Percentiles rank a stretch among this genome's conserved stretches.
Conservation (phyloP, 2,888 invertebrate genomes). For the Cataglyphis altisquamis region DNA sequence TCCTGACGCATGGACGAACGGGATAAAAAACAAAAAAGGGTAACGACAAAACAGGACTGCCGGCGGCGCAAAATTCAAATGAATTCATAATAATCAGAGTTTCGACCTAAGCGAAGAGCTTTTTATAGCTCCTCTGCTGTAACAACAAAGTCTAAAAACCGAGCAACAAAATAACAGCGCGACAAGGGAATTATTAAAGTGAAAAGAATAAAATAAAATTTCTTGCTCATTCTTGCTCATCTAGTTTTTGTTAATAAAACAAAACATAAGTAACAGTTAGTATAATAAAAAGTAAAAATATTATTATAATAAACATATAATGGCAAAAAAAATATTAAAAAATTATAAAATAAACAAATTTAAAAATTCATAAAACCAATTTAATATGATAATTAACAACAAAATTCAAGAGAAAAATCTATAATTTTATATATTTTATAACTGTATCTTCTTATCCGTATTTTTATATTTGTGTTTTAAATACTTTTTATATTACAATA, state of each 20-base stretch:
- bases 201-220: conserved; percentile 1
- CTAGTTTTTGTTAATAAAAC: not conserved
- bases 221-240: not conserved
- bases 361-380: not conserved
- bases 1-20: conserved; percentile 35
- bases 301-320: not conserved
- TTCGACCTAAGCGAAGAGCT: conserved; percentile 29
- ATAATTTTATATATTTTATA: not conserved
- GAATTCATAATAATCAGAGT: conserved; percentile 61
- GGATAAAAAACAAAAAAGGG: conserved; percentile 29
- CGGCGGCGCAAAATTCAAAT: conserved; percentile 56
- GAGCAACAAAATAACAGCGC: conserved; percentile 9
- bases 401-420: not conserved
- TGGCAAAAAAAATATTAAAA: not conserved
- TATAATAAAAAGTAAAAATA: not conserved
- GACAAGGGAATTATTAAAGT: not conserved
- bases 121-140: conserved; percentile 25
- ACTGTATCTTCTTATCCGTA: not conserved
- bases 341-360: not conserved
- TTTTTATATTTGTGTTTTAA: not conserved
- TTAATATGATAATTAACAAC: not conserved
- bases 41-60: conserved; percentile 28
- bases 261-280: not conserved
- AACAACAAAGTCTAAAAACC: conserved; percentile 13
- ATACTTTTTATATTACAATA: not conserved